Percentiles rank a stretch among this genome's conserved stretches.
Conservation (phyloP, 2,888 invertebrate genomes). For the Quadriops clusia region DNA sequence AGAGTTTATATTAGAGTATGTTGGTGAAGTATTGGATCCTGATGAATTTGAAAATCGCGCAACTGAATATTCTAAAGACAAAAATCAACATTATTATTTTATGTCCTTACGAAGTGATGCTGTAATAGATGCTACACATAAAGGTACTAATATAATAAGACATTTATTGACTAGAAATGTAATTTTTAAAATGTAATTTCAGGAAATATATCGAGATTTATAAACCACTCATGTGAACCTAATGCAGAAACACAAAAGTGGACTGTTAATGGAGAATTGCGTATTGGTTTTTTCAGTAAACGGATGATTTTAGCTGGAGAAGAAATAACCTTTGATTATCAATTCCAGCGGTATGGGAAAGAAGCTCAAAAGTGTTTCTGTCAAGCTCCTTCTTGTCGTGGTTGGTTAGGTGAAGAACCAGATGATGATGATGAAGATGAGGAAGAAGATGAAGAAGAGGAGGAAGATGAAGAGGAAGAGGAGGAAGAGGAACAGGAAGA, state of each 20-base stretch:
- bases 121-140: constrained; percentile 91
- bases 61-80: constrained; percentile 78
- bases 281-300: constrained; percentile 94
- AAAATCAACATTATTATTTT: constrained; percentile 91
- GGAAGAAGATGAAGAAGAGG: constrained; percentile 39
- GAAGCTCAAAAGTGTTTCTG: constrained; percentile 95
- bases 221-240: constrained; percentile 98
- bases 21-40: constrained; percentile 91
- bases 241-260: constrained; percentile 98
- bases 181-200: constrained; percentile 9
- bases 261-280: constrained; percentile 84
- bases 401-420: constrained; percentile 89
- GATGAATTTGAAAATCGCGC: constrained; percentile 82
- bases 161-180: not conserved
- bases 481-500: constrained; percentile 25
- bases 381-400: constrained; percentile 78
- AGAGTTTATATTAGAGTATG: constrained; percentile 94
- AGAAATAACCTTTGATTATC: constrained; percentile 98
- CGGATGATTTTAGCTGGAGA: constrained; percentile 73
- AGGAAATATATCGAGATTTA: constrained; percentile 89
- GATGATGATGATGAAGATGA: constrained; percentile 55
- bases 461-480: constrained; percentile 33
- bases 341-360: constrained; percentile 95
- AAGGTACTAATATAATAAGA: constrained; percentile 38
- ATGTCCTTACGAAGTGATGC: constrained; percentile 92